Evolutionary conservation across 92 coral and sea anemone genomes (phyloP), one percentile per base, ranked within the genome.

Genomic region (Palythoa grandis): DNA sequence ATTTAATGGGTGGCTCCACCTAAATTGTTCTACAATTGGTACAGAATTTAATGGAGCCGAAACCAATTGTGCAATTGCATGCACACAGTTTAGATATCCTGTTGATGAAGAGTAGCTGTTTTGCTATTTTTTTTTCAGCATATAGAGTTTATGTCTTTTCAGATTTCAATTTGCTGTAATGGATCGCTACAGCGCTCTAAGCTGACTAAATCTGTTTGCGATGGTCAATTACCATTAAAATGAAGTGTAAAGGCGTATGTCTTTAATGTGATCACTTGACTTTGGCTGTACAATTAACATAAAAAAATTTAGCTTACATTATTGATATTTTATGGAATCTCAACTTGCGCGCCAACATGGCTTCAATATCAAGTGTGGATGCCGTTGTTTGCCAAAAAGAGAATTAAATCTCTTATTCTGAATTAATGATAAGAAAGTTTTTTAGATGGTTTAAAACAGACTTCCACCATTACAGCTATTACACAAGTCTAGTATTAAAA

Each of bases 391-490:
- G 13, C 68, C 22, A 56, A 37, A 6, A 54, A 54, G 3, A 17
- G 15, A 54, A 77, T 77, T 77, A 54, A 9, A 25, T 40, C 19
- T 65, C 14, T 25, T 47, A 14, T 11, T 6, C 56, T 43, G 9
- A 43, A 25, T 7, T 12, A 77, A 20, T 54, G 69, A 77, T 50
- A 77, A 65, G 79, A 74, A 50, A 77, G 53, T 11, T 77, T 54
- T 54, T 40, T 25, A 77, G 25, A 53, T n/a, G 16, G 56, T 43
- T 43, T 3, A 77, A 57, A 35, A 77, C 67, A 54, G 48, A 35
- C 29, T 77, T 56, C 38, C 61, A 25, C 23, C 11, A 16, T 17
- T 23, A 39, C 67, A 24, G 82, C 24, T 53, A 57, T 57, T 39
- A 57, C 10, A 37, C 52, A 54, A n/a, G 22, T 52, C n/a, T 25